phyloP scores from a whole-genome alignment of 2,888 invertebrate species.

The Drosophila anomalata region DNA sequence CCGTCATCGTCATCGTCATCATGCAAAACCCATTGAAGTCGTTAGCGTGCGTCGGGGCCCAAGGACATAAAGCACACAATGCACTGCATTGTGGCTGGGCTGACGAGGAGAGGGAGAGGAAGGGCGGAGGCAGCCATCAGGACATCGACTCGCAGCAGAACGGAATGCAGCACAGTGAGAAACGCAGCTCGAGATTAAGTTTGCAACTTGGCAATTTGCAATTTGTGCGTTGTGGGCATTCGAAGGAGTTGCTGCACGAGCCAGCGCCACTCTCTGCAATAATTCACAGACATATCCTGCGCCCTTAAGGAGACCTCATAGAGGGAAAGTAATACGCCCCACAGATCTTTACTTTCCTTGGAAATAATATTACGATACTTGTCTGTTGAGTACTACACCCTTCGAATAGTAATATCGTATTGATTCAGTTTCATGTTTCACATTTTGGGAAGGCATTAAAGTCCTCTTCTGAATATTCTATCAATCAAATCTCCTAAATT shows the following conservation, averaged over 20 bases:
- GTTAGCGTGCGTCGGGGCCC: constrained; percentile 63
- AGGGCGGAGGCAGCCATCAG: constrained; percentile 1
- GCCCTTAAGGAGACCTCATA: too few relatives aligned
- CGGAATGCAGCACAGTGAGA: constrained; percentile 25
- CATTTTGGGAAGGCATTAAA: neutral
- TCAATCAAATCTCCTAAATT: neutral
- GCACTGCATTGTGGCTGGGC: constrained; percentile 13
- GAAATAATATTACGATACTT: too few relatives aligned
- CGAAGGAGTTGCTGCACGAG: neutral
- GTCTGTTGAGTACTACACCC: too few relatives aligned
- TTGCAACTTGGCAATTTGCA: constrained; percentile 2
- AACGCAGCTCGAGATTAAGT: neutral
- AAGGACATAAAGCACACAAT: constrained; percentile 68
- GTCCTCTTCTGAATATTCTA: neutral
- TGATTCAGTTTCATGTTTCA: too few relatives aligned
- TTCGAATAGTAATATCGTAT: too few relatives aligned
- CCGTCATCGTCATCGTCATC: constrained; percentile 54
- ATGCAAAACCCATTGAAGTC: constrained; percentile 76
- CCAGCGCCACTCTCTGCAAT: neutral
- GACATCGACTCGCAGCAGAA: constrained; percentile 24
- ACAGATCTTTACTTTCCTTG: too few relatives aligned
- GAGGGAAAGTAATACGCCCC: too few relatives aligned
- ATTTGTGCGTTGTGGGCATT: neutral
- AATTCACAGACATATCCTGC: neutral
- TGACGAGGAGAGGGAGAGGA: neutral